Conservation (phyloP, 1,140 invertebrate genomes). For the Hyles euphorbiae region DNA sequence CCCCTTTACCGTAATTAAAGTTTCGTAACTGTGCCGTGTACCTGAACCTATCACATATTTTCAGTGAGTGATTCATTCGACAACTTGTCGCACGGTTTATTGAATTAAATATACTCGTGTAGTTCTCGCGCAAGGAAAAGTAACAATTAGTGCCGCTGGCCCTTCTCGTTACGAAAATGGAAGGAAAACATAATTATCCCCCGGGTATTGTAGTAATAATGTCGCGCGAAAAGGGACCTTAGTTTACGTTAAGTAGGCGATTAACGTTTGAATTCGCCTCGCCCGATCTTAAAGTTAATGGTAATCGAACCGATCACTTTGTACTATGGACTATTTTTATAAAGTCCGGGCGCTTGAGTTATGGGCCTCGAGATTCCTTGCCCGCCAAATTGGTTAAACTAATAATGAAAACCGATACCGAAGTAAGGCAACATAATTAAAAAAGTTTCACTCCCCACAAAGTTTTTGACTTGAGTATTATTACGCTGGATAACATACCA, state of each 20-base stretch:
- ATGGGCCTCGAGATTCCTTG: conserved; percentile 8
- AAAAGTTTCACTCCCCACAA: conserved; percentile 23
- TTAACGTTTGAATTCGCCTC: background rate
- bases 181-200: no score
- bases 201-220: no score
- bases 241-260: background rate
- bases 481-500: conserved; percentile 5
- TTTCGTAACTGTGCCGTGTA: background rate
- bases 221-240: background rate
- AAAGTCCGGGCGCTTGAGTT: no score
- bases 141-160: no score
- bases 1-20: conserved; percentile 17
- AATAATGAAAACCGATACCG: conserved; percentile 15
- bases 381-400: conserved; percentile 8
- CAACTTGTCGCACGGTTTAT: no score
- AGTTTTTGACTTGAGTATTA: conserved; percentile 15
- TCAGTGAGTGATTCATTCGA: background rate
- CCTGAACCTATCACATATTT: background rate
- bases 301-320: no score
- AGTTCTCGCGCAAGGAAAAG: no score
- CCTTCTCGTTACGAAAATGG: no score
- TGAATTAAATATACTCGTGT: no score
- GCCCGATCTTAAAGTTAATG: background rate
- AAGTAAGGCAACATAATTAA: conserved; percentile 30
- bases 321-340: no score